Conservation (phyloP, 92 coral and sea anemone species). For the Montipora capitata region DNA sequence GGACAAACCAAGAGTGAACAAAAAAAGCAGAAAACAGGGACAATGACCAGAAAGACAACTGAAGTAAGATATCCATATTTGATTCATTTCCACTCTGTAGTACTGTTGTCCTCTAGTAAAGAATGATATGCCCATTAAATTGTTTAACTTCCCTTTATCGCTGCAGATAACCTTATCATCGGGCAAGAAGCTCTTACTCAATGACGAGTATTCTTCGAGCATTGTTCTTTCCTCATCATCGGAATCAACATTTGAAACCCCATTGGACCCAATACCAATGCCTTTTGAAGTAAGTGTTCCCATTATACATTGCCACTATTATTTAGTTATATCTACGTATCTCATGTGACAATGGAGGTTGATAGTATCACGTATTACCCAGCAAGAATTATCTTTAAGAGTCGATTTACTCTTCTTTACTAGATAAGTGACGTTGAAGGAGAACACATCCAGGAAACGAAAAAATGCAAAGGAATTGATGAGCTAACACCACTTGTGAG, state of each 20-base stretch:
- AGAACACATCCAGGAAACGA: background rate
- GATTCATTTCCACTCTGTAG: background rate
- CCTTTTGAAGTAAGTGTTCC: background rate
- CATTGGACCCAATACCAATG: background rate
- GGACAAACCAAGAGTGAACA: too few species aligned
- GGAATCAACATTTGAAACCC: background rate
- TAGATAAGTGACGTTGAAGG: background rate
- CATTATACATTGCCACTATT: background rate
- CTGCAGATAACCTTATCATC: background rate
- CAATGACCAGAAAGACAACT: too few species aligned
- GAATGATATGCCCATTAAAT: background rate
- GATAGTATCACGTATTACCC: background rate
- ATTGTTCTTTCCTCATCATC: background rate
- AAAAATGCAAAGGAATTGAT: background rate
- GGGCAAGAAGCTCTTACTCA: conserved; percentile 1
- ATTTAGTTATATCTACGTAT: background rate
- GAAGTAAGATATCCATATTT: background rate
- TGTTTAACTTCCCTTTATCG: background rate
- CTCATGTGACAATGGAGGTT: background rate
- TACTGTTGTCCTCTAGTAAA: background rate
- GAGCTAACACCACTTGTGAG: background rate
- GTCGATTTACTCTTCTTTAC: background rate
- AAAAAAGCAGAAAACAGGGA: too few species aligned
- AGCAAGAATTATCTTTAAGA: background rate
- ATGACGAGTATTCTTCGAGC: background rate